Percentiles rank a stretch among this genome's conserved stretches.
phyloP scores from a whole-genome alignment of 2,888 invertebrate genomes.

The Meliscaeva auricollis region DNA sequence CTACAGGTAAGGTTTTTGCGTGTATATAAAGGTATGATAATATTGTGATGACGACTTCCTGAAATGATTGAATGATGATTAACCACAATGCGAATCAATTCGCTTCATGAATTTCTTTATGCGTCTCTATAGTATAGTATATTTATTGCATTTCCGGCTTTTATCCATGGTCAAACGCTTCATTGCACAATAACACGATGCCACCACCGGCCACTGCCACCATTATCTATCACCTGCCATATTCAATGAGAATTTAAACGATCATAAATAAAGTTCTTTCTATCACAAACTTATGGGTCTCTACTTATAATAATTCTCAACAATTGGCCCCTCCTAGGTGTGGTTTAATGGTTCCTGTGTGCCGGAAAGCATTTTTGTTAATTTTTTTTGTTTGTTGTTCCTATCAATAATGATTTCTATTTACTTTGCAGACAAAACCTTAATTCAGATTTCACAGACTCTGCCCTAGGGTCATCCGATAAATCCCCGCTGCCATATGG shows the following conservation, averaged over 20 bases:
- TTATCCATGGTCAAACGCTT: conserved; percentile 47
- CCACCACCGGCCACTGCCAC: background rate
- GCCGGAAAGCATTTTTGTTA: too few species aligned
- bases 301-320: conserved; percentile 35
- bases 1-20: conserved; percentile 88
- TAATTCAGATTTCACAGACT: conserved; percentile 97
- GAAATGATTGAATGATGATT: conserved; percentile 64
- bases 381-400: conserved; percentile 27
- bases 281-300: conserved; percentile 15
- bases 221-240: conserved; percentile 35
- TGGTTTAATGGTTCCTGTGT: conserved; percentile 33
- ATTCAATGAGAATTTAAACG: conserved; percentile 27
- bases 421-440: conserved; percentile 91
- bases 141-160: conserved; percentile 66
- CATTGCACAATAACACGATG: conserved; percentile 47
- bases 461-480: conserved; percentile 95
- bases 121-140: background rate
- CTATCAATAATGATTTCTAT: conserved; percentile 47
- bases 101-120: conserved; percentile 32
- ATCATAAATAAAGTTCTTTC: conserved; percentile 51
- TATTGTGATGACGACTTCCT: conserved; percentile 52
- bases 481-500: conserved; percentile 97
- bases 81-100: conserved; percentile 67
- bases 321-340: conserved; percentile 39
- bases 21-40: background rate